Evolutionary conservation across 1,140 invertebrate genomes (phyloP).

Genomic region (Uloborus diversus): DNA sequence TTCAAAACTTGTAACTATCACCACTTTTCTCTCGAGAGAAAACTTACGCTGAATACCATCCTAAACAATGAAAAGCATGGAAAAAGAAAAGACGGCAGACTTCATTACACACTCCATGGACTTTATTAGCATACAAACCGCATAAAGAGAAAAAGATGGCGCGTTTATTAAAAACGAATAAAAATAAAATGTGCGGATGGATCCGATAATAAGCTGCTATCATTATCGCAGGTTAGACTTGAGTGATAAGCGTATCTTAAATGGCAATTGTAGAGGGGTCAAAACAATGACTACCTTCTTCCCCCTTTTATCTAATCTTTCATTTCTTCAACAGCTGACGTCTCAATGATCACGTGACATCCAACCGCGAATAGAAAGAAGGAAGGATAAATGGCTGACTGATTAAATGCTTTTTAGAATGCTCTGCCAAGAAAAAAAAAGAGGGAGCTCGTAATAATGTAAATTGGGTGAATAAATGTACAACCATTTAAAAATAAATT

Average conservation of each 20-base stretch:
- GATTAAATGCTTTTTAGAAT: constrained; percentile 26
- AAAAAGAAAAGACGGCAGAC: no score
- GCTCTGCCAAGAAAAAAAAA: neutral
- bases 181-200: constrained; percentile 2
- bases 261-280: neutral
- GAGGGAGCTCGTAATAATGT: no score
- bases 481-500: no score
- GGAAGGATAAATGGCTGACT: constrained; percentile 8
- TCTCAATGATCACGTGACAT: constrained; percentile 52
- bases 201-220: constrained; percentile 14
- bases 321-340: constrained; percentile 53
- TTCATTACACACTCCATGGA: constrained; percentile 21
- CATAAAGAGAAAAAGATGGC: constrained; percentile 27
- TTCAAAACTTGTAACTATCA: no score
- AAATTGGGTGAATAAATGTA: no score
- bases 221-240: constrained; percentile 35
- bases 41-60: no score
- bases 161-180: constrained; percentile 51
- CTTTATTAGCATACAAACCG: constrained; percentile 35
- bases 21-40: no score
- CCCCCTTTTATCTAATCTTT: constrained; percentile 29
- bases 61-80: no score
- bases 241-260: constrained; percentile 40
- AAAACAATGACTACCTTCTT: constrained; percentile 34
- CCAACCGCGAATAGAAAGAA: neutral